Percentiles rank a stretch among this genome's conserved stretches.
phyloP scores from a whole-genome alignment of 2,797 vertebrate genomes.

The Chelmon rostratus region DNA sequence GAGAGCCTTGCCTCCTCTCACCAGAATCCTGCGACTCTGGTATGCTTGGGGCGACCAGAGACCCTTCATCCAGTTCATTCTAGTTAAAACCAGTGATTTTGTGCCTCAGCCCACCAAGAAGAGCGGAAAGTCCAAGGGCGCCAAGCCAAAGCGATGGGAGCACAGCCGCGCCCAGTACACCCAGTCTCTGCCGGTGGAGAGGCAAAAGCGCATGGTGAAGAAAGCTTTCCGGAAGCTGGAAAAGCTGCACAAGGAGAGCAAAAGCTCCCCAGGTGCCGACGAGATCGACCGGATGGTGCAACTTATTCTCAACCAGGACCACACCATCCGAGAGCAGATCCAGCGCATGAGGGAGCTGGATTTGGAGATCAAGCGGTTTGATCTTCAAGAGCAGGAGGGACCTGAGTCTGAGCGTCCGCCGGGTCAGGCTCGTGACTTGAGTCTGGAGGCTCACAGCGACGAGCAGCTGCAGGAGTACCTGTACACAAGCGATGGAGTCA shows the following conservation, averaged over 20 bases:
- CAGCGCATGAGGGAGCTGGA: slow-evolving; percentile 91
- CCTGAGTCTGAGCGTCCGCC: not conserved
- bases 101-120: slow-evolving; percentile 87
- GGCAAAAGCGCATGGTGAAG: slow-evolving; percentile 94
- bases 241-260: slow-evolving; percentile 90
- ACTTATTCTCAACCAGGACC: slow-evolving; percentile 94
- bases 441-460: slow-evolving; percentile 29
- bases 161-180: slow-evolving; percentile 86
- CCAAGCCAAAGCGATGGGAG: slow-evolving; percentile 87
- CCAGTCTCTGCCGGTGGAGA: slow-evolving; percentile 90
- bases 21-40: slow-evolving; percentile 94
- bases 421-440: slow-evolving; percentile 31
- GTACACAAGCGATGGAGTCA: slow-evolving; percentile 83
- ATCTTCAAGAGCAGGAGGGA: slow-evolving; percentile 79
- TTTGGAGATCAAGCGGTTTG: slow-evolving; percentile 88
- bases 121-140: slow-evolving; percentile 69
- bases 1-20: slow-evolving; percentile 91
- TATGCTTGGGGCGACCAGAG: slow-evolving; percentile 95
- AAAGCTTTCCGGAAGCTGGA: slow-evolving; percentile 97
- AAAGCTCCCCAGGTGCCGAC: slow-evolving; percentile 78
- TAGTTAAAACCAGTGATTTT: slow-evolving; percentile 92
- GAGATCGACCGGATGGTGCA: slow-evolving; percentile 93
- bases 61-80: slow-evolving; percentile 90
- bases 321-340: slow-evolving; percentile 94
- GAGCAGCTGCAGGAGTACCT: slow-evolving; percentile 83